Conservation (phyloP, 2,888 invertebrate genomes). For the Acanthosepion pharaonis region DNA sequence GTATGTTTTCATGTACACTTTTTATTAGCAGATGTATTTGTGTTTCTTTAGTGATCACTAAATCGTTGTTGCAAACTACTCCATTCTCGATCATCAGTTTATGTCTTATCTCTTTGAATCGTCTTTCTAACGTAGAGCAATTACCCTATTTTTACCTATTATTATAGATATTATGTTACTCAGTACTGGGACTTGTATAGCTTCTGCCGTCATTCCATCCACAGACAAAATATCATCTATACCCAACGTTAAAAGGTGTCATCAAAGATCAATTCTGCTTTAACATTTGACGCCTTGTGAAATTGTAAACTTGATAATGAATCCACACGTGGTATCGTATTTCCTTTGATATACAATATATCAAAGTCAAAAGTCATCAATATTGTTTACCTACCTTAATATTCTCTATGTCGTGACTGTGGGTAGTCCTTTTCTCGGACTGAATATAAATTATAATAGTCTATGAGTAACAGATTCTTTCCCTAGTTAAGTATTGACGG, state of each 20-base stretch:
- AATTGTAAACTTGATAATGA: neutral
- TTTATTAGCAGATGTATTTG: too few species aligned
- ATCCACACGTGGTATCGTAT: neutral
- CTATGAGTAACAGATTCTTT: too few species aligned
- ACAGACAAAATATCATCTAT: neutral
- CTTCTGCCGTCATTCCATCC: neutral
- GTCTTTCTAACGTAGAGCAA: too few species aligned
- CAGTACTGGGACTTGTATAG: neutral
- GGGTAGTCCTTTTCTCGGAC: too few species aligned
- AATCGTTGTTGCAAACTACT: too few species aligned
- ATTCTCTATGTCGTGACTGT: neutral
- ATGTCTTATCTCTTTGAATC: too few species aligned
- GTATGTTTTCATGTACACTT: too few species aligned
- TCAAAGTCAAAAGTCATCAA: neutral
- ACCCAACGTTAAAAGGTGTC: neutral
- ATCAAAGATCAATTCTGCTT: neutral
- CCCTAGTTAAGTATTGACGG: too few species aligned
- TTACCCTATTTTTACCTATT: too few species aligned
- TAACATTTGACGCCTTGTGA: neutral
- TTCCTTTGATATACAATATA: neutral
- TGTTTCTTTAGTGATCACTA: too few species aligned
- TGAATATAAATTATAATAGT: neutral
- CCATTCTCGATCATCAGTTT: too few species aligned
- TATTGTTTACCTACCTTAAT: neutral
- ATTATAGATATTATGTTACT: too few species aligned